Conservation (phyloP, 2,888 invertebrate genomes). For the Microctonus brassicae region DNA sequence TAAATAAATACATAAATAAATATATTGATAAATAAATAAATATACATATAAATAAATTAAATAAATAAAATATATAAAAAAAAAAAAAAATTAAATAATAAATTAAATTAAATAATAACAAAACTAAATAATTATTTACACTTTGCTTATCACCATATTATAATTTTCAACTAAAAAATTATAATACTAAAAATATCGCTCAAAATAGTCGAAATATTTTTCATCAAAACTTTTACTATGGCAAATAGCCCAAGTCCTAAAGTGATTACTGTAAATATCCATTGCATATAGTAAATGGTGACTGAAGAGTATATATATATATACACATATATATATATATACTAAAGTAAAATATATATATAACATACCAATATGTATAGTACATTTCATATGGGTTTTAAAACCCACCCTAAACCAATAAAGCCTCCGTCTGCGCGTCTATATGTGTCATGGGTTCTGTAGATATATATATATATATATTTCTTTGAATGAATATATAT, state of each 20-base stretch:
- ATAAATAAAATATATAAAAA: too few species aligned
- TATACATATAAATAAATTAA: too few species aligned
- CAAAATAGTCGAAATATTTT: not conserved
- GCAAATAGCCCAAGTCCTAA: not conserved
- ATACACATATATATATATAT: conserved; percentile 15
- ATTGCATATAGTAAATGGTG: not conserved
- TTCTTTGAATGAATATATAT: too few species aligned
- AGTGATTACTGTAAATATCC: not conserved
- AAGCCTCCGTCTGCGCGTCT: conserved; percentile 46
- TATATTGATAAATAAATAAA: too few species aligned
- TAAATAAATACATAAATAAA: too few species aligned
- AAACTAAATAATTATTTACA: too few species aligned
- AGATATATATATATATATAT: conserved; percentile 38
- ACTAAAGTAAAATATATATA: conserved; percentile 15
- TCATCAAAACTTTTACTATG: not conserved
- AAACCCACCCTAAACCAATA: conserved; percentile 59
- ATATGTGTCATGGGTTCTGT: conserved; percentile 23
- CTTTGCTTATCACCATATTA: too few species aligned
- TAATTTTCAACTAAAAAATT: too few species aligned
- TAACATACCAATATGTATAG: too few species aligned
- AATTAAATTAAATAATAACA: too few species aligned
- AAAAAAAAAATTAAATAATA: too few species aligned
- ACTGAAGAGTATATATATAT: conserved; percentile 27
- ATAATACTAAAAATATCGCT: too few species aligned
- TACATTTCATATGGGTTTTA: conserved; percentile 39